Evolutionary conservation across 1,140 invertebrate species (phyloP).

Genomic region (Trissolcus basalis): DNA sequence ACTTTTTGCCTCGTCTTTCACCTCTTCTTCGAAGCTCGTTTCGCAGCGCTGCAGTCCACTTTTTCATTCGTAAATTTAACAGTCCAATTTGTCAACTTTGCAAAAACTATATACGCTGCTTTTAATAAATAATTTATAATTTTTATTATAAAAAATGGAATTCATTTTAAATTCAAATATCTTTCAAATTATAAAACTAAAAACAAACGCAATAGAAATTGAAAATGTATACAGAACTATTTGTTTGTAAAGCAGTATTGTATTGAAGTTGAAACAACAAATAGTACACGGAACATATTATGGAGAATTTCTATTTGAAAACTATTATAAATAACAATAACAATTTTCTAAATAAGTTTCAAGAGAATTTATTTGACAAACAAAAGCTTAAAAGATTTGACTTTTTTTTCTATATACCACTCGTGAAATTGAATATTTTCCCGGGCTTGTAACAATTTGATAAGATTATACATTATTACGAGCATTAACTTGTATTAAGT

Average conservation of each 20-base stretch:
- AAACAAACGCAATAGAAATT: too few species aligned
- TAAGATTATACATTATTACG: slow-evolving; percentile 48
- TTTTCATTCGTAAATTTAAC: slow-evolving; percentile 24
- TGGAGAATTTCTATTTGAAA: too few species aligned
- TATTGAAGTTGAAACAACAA: too few species aligned
- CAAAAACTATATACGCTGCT: neutral
- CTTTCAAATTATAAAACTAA: too few species aligned
- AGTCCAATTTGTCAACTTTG: slow-evolving; percentile 12
- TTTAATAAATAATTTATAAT: neutral
- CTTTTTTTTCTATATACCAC: neutral
- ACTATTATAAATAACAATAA: too few species aligned
- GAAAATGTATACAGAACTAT: too few species aligned
- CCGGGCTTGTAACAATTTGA: slow-evolving; percentile 26
- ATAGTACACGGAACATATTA: too few species aligned
- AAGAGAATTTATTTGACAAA: neutral
- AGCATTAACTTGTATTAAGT: slow-evolving; percentile 29
- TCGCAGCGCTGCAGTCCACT: slow-evolving; percentile 30
- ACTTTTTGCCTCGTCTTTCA: slow-evolving; percentile 31
- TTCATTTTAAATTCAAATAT: too few species aligned
- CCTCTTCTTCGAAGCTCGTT: slow-evolving; percentile 32
- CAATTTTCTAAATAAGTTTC: too few species aligned
- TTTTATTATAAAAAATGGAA: neutral
- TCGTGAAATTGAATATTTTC: slow-evolving; percentile 31
- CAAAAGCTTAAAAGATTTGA: neutral
- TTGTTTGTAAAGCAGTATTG: too few species aligned